Percentiles rank a stretch among this genome's conserved stretches.
Conservation (phyloP, 2,797 vertebrate genomes). For the Rachycentron canadum region DNA sequence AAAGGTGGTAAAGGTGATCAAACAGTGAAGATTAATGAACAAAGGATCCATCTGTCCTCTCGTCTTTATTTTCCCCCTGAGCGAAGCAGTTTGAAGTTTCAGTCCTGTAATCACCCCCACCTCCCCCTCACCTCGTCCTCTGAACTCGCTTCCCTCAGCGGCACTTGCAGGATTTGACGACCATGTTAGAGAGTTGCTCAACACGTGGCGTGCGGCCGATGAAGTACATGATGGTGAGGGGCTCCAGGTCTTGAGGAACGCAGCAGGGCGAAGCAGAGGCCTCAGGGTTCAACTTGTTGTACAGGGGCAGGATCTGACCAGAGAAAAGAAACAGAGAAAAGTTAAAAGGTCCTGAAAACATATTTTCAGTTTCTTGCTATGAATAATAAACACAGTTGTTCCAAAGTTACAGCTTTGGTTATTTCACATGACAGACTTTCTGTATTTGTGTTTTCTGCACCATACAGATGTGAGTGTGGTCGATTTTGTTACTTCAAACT, state of each 20-base stretch:
- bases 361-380: background rate
- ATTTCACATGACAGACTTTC: background rate
- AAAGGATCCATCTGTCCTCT: constrained; percentile 57
- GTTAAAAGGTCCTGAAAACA: background rate
- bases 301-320: constrained; percentile 86
- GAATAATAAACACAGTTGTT: background rate
- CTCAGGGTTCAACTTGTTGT: constrained; percentile 89
- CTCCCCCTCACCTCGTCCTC: constrained; percentile 39
- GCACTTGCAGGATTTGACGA: constrained; percentile 89
- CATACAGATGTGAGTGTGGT: background rate
- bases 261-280: constrained; percentile 89
- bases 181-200: constrained; percentile 90
- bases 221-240: constrained; percentile 89
- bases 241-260: constrained; percentile 89
- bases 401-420: background rate
- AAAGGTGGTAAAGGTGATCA: constrained; percentile 51
- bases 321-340: constrained; percentile 5
- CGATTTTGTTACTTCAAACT: constrained; percentile 2
- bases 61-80: constrained; percentile 30
- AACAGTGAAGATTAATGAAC: constrained; percentile 47
- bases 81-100: constrained; percentile 41
- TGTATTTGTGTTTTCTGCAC: background rate
- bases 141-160: constrained; percentile 72
- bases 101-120: constrained; percentile 14
- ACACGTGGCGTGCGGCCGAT: constrained; percentile 87